phyloP scores from a whole-genome alignment of 2,113 vertebrate species.

The Calcarius ornatus region DNA sequence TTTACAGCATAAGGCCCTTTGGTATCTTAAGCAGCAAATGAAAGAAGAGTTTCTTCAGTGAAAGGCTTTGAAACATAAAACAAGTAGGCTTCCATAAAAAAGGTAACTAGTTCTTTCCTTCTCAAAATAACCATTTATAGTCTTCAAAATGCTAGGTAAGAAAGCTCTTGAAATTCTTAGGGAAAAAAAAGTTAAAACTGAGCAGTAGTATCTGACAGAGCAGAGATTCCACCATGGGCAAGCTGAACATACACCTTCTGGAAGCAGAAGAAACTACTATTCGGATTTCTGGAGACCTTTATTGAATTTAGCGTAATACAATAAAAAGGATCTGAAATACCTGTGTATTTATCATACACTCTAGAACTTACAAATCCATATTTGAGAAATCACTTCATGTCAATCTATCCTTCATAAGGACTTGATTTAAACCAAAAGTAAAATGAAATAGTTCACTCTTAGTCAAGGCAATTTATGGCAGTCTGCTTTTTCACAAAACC shows the following conservation, averaged over 20 bases:
- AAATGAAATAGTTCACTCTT: constrained; percentile 15
- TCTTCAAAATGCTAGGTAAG: constrained; percentile 47
- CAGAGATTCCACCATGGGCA: constrained; percentile 31
- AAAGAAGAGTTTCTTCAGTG: constrained; percentile 67
- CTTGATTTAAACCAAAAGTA: constrained; percentile 51
- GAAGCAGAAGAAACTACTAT: constrained; percentile 61
- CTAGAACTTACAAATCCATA: constrained; percentile 57
- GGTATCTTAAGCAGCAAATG: constrained; percentile 75
- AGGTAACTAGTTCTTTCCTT: constrained; percentile 57
- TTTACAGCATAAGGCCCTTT: constrained; percentile 78
- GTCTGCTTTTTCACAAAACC: constrained; percentile 16
- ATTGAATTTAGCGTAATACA: constrained; percentile 68
- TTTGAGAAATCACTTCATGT: constrained; percentile 56
- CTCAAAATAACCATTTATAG: constrained; percentile 56
- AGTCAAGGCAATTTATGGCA: constrained; percentile 28
- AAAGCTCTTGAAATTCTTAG: constrained; percentile 57
- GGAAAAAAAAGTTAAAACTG: constrained; percentile 51
- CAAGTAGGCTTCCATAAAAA: constrained; percentile 50
- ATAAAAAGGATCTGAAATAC: constrained; percentile 59
- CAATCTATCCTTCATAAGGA: constrained; percentile 14
- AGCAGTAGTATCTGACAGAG: constrained; percentile 22
- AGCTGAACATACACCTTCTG: constrained; percentile 47
- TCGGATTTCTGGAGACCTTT: constrained; percentile 60
- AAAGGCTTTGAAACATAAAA: constrained; percentile 70
- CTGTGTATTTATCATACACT: constrained; percentile 50